Base-by-base conservation (phyloP, 2,888 invertebrate genomes). In the Campaea margaritaria region DNA sequence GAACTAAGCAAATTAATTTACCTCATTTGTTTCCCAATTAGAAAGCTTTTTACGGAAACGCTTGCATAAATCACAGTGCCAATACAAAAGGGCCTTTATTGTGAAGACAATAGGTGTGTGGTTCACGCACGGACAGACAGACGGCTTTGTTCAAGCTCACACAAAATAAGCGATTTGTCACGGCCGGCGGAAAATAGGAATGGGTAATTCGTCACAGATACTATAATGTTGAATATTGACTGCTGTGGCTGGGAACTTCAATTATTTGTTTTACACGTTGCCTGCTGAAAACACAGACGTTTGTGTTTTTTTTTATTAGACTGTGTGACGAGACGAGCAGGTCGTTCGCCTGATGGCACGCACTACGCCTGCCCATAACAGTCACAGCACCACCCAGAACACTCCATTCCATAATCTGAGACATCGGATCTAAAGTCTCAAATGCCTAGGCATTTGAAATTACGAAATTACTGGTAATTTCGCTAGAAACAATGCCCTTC, bases 141-240 rank as follows among this genome's bases (percentile, higher is more conserved):
- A 41, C 28, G 28, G 62, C 59, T 58, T 68, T 67, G 66, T 69
- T 55, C 68, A 58, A 58, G 62, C 58, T 53, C 43, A 70, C 73
- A 78, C 75, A 75, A 75, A 76, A 76, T 73, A 70, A 70, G 64
- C 74, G 67, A 82, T 82, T 81, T 53, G 74, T 68, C 69, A 75
- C 75, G 76, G 74, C 52, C 67, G 58, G 72, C 69, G 74, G 74
- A 60, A 78, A 81, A 82, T 82, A 78, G 78, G 70, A 84, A 82
- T 81, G 76, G 67, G 70, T 57, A 62, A 81, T 84, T 83, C 73
- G 83, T 81, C 80, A 83, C 80, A 75, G 73, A 73, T 70, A 73
- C 63, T 68, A 53, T 58, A 59, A 59, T 59, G 54, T 59, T 45
- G 54, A 50, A 59, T 54, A 55, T 64, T 51, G 64, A 51, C 47